Conservation (phyloP, 2,113 vertebrate genomes). For the Heloderma charlesbogerti region DNA sequence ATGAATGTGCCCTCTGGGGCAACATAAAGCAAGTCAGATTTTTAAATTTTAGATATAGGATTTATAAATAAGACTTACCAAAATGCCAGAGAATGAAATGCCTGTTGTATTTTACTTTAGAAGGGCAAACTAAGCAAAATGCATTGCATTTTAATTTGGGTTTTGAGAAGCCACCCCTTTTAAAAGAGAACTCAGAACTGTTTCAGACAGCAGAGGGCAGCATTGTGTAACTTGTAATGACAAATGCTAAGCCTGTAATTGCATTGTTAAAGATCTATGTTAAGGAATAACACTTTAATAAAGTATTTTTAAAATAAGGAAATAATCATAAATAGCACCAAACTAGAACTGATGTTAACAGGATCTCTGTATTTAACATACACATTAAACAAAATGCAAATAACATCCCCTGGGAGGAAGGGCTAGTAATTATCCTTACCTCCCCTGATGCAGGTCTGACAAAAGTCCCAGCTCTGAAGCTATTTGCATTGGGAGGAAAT, state of each 20-base stretch:
- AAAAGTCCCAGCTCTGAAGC: no score
- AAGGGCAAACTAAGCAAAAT: not conserved
- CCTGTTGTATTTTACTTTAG: not conserved
- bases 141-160: no score
- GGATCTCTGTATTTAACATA: no score
- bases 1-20: not conserved
- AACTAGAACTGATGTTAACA: no score
- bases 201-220: conserved; percentile 64
- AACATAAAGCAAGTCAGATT: not conserved
- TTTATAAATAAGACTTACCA: not conserved
- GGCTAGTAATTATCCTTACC: no score
- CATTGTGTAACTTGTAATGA: conserved; percentile 41
- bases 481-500: no score
- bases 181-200: not conserved
- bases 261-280: not conserved
- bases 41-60: not conserved
- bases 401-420: no score
- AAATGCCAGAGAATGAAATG: not conserved
- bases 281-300: not conserved
- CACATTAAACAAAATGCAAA: no score
- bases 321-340: no score
- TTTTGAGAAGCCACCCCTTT: not conserved
- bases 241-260: not conserved
- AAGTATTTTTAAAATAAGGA: not conserved
- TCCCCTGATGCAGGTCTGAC: no score